Evolutionary conservation across 2,113 vertebrate species (phyloP), one percentile per base, ranked within the genome.

Genomic region (Nothoprocta pentlandii): DNA sequence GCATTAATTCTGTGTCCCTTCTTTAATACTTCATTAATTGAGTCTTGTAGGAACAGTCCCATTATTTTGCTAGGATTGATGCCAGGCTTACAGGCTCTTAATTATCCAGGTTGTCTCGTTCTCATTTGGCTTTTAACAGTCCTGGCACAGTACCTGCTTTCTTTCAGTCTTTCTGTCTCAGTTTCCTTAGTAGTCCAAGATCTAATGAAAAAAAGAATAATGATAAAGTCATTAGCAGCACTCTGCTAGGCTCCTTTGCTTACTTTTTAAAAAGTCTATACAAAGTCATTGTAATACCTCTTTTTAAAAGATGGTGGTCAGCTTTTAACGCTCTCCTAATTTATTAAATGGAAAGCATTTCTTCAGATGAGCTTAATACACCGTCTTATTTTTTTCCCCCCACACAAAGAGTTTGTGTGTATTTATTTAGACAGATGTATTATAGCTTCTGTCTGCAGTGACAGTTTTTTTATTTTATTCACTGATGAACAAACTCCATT

Each of bases 31-130:
- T 89, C 63, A 34, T 66, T 89, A 87, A 62, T 26, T 73, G 71
- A 59, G 41, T 41, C 62, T 42, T 80, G 63, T 8, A 94, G 87
- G 58, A 92, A 70, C 58, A 34, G 58, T 83, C 80, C 70, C 63
- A 41, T 91, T 93, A 20, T 89, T 95, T 89, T 62, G 6, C 86
- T 66, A 49, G 66, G n/a, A 74, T 10, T 49, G 67, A 59, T 91
- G 54, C 74, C 63, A 85, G 41, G 53, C 19, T 70, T 73, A 10
- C 3, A 79, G 67, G 78, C 59, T 89, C 77, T 66, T 79, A 91
- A 74, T 94, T 93, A 74, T 51, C 44, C 87, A 87, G 78, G 54
- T 87, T 91, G 75, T 85, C 59, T 89, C 63, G 20, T 95, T 85
- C 59, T 89, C 67, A 22, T 95, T 84, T 93, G 56, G 26, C 78